Conservation (phyloP, 2,797 vertebrate genomes). For the Leptoclinus maculatus region DNA sequence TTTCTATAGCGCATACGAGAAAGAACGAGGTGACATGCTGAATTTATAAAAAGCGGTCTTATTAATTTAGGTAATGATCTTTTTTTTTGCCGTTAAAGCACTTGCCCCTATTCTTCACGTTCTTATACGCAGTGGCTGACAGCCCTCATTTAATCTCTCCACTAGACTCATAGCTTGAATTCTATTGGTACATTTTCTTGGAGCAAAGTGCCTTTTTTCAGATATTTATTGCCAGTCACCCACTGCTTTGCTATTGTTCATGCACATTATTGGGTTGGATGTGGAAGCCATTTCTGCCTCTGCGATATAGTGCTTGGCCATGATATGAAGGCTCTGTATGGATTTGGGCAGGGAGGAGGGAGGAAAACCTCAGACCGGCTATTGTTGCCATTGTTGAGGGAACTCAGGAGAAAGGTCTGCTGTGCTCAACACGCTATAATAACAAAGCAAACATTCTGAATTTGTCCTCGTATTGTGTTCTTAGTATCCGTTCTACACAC, state of each 20-base stretch:
- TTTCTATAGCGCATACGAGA: slow-evolving; percentile 30
- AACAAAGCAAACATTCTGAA: slow-evolving; percentile 54
- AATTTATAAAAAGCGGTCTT: slow-evolving; percentile 55
- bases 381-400: slow-evolving; percentile 50
- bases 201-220: slow-evolving; percentile 72
- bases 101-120: slow-evolving; percentile 45
- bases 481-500: slow-evolving; percentile 26
- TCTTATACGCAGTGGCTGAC: slow-evolving; percentile 24
- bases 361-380: slow-evolving; percentile 40
- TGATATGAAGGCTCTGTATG: slow-evolving; percentile 59
- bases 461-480: slow-evolving; percentile 25
- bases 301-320: slow-evolving; percentile 61
- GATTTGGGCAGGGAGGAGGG: slow-evolving; percentile 47
- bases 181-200: slow-evolving; percentile 51
- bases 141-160: slow-evolving; percentile 51
- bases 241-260: slow-evolving; percentile 76
- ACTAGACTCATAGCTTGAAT: slow-evolving; percentile 31
- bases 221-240: slow-evolving; percentile 73
- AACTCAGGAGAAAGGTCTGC: slow-evolving; percentile 32
- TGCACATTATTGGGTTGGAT: slow-evolving; percentile 70
- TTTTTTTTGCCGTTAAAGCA: slow-evolving; percentile 34
- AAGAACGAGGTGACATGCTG: slow-evolving; percentile 47
- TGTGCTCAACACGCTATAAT: slow-evolving; percentile 42
- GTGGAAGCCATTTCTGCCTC: slow-evolving; percentile 71
- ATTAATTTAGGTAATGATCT: slow-evolving; percentile 69